phyloP scores from a whole-genome alignment of 1,140 invertebrate genomes.

The Eulimnadia texana region DNA sequence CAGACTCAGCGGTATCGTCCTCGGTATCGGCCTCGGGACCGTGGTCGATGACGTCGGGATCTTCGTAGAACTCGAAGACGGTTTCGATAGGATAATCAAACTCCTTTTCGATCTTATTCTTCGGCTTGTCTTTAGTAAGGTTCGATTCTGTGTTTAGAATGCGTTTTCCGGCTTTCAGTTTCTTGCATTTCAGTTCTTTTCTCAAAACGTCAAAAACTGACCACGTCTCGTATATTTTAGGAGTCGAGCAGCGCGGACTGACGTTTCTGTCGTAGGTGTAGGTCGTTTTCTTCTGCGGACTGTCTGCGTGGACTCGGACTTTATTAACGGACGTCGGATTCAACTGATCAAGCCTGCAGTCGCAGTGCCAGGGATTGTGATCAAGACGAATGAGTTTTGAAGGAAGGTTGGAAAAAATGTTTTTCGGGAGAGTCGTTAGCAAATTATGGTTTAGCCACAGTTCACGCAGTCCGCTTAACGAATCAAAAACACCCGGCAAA shows the following conservation, averaged over 20 bases:
- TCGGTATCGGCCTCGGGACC: neutral
- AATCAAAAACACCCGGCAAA: conserved; percentile 44
- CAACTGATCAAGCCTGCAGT: conserved; percentile 40
- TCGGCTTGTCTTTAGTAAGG: neutral
- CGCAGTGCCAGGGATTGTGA: conserved; percentile 53
- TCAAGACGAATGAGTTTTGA: conserved; percentile 40
- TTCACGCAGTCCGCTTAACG: conserved; percentile 40
- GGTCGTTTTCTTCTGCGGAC: neutral
- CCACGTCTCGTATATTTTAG: conserved; percentile 38
- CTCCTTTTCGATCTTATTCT: neutral
- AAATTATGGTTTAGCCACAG: conserved; percentile 44
- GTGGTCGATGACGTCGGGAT: neutral
- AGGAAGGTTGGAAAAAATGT: conserved; percentile 38
- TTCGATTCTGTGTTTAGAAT: no score
- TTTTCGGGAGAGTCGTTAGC: conserved; percentile 37
- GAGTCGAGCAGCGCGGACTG: conserved; percentile 43
- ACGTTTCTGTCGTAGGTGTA: conserved; percentile 35
- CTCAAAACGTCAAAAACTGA: conserved; percentile 42
- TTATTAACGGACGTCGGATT: conserved; percentile 33
- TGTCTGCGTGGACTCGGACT: conserved; percentile 19
- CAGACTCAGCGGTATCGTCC: neutral
- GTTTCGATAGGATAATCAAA: neutral
- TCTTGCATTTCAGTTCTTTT: conserved; percentile 27
- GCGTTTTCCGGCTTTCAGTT: neutral
- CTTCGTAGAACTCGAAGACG: neutral